Base-by-base conservation (phyloP, 2,888 invertebrate species). In the Tetranychus piercei region DNA sequence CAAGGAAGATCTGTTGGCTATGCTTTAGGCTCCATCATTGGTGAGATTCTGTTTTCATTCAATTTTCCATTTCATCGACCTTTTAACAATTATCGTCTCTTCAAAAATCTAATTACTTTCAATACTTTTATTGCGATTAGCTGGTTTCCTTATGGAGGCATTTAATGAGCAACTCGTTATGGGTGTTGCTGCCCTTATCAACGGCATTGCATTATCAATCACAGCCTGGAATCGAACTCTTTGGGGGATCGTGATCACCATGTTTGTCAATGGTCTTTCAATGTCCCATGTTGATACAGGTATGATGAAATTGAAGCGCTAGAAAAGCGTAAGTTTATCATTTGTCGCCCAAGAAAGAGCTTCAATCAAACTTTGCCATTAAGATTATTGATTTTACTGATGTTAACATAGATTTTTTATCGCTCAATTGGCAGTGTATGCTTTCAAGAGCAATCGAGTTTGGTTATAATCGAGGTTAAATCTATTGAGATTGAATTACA, bases 1-100 rank as follows among this genome's bases (percentile, higher is more conserved):
- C 44, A n/a, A 44, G 44, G n/a, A n/a, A 43, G 44, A 43, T 71
- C 71, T n/a, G n/a, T 23, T 44, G 71, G 71, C 15, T 71, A 71
- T n/a, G 20, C 44, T 4, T 23, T 43, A 23, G 71, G 71, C 5
- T 23, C 44, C 4, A 7, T 71, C 15, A 23, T 44, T 15, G 71
- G 71, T 71, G 15, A 71, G 44, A 43, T 20, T 71, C 34, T 55
- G n/a, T 43, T 23, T n/a, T 67, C 8, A 5, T n/a, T 67, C 18
- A 64, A 64, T 64, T n/a, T 64, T 34, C 34, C 34, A 34, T 34
- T 34, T 34, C 34, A 34, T 34, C 34, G 34, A 34, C 34, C 5
- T 3, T 3, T 34, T 34, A 34, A 3, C 34, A 34, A 34, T 34
- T 34, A 34, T 34, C 5, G 34, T 34, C 34, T 34, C 34, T 34